A percentile compares a stretch with the other conserved stretches of the same genome.
Conservation (phyloP, 2,113 vertebrate species). For the Plecotus auritus region DNA sequence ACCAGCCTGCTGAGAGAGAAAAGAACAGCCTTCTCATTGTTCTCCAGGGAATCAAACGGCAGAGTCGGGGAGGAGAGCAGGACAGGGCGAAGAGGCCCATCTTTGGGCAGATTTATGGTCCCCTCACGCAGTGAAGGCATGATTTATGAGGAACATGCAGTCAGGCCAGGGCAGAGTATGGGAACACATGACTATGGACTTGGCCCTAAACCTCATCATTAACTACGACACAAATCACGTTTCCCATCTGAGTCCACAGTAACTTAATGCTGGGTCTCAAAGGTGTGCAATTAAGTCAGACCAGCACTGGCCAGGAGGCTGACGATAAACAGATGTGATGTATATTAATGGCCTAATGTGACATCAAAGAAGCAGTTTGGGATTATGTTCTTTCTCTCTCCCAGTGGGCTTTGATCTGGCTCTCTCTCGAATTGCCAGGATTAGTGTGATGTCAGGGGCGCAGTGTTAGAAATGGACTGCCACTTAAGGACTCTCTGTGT, state of each 20-base stretch:
- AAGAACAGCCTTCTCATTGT: neutral
- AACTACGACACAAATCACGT: neutral
- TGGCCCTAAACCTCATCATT: constrained; percentile 20
- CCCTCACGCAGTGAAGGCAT: neutral
- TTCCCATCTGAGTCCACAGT: neutral
- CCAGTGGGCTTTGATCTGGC: constrained; percentile 36
- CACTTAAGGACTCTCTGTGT: neutral
- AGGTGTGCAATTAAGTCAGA: constrained; percentile 14
- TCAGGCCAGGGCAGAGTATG: neutral
- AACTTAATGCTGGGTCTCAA: neutral
- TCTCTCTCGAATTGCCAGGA: neutral
- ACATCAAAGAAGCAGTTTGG: constrained; percentile 49
- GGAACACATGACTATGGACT: neutral
- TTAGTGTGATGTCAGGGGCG: neutral
- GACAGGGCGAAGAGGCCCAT: neutral
- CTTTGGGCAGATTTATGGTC: neutral
- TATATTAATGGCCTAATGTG: constrained; percentile 39
- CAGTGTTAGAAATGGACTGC: neutral
- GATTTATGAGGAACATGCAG: neutral
- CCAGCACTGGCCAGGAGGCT: constrained; percentile 12
- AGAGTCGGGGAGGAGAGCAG: neutral
- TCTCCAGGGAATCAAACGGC: neutral
- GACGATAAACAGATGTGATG: constrained; percentile 35
- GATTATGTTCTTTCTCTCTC: constrained; percentile 41
- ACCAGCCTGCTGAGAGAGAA: neutral